These are phyloP conservation scores for Brachyrhaphis roseni DNA, from an alignment of 2,797 vertebrate genomes.

Conservation along the genomic window DNA sequence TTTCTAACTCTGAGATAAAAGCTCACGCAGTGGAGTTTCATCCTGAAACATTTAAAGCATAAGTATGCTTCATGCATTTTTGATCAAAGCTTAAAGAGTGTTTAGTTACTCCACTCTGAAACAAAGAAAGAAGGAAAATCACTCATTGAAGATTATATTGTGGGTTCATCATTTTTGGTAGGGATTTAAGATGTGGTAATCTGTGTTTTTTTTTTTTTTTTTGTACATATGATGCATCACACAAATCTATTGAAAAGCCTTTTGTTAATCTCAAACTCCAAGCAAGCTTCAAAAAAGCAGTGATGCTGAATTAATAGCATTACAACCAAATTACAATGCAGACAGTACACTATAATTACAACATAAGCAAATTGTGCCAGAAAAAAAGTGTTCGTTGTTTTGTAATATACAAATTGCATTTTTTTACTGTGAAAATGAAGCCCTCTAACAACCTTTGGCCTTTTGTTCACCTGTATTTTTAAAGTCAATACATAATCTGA, in stretches of 20 bases:
- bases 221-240: constrained; percentile 54
- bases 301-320: constrained; percentile 27
- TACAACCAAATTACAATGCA: constrained; percentile 24
- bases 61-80: constrained; percentile 21
- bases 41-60: constrained; percentile 31
- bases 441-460: constrained; percentile 18
- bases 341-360: constrained; percentile 20
- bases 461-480: constrained; percentile 43
- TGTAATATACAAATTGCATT: not conserved
- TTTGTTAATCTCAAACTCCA: constrained; percentile 38
- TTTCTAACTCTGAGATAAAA: constrained; percentile 35
- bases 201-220: constrained; percentile 24
- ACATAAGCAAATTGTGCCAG: constrained; percentile 17
- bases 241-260: constrained; percentile 46
- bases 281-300: constrained; percentile 16
- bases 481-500: constrained; percentile 63
- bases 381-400: not conserved
- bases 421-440: constrained; percentile 10
- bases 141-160: constrained; percentile 44
- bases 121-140: constrained; percentile 17
- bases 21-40: not conserved
- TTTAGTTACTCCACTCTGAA: constrained; percentile 25
- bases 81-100: constrained; percentile 49
- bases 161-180: constrained; percentile 42
- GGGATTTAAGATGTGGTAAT: constrained; percentile 23